Base-by-base conservation (phyloP, 1,140 invertebrate species). In the Heliconius hermathena region DNA sequence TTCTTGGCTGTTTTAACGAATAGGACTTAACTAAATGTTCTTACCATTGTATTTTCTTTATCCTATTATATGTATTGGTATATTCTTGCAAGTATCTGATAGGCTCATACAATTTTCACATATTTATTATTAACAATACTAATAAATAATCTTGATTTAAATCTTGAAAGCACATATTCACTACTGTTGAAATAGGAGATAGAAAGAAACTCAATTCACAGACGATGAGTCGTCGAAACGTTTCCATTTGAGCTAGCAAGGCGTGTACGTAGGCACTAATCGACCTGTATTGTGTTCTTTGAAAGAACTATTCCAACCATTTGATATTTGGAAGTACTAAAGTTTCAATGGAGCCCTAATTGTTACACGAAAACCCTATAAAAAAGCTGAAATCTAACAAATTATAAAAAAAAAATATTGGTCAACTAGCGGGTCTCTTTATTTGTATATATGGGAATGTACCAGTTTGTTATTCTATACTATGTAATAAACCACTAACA, bases 301-400 rank as follows among this genome's bases (percentile, higher is more conserved):
- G 20, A 66, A 66, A 66, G 22, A 66, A 66, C 60, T 66, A 66
- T 66, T 66, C 60, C 60, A 66, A 66, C 60, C 22, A 66, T 66
- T 66, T 66, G 60, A 66, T 66, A 22, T 66, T 26, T 66, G 22
- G 60, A 66, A 66, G 22, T 11, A 66, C n/a, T 66, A 66, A 66
- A 29, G 60, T 66, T 26, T 66, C 60, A 66, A 66, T 66, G 60
- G 60, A 66, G 3, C 60, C 60, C n/a, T 22, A 66, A 66, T 66
- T 66, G 60, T 66, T 3, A 4, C 22, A 26, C 9, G 8, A 26
- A 66, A 66, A 26, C 29, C 60, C 60, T 13, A 16, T 13, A 66
- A 16, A 66, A 26, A 66, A 26, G n/a, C 16, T 57, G 6, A 22
- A 22, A 57, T 9, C n/a, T 18, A 22, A 57, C 54, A 57, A 57